Evolutionary conservation across 1,140 invertebrate genomes (phyloP).

Genomic region (Trichonephila clavata): DNA sequence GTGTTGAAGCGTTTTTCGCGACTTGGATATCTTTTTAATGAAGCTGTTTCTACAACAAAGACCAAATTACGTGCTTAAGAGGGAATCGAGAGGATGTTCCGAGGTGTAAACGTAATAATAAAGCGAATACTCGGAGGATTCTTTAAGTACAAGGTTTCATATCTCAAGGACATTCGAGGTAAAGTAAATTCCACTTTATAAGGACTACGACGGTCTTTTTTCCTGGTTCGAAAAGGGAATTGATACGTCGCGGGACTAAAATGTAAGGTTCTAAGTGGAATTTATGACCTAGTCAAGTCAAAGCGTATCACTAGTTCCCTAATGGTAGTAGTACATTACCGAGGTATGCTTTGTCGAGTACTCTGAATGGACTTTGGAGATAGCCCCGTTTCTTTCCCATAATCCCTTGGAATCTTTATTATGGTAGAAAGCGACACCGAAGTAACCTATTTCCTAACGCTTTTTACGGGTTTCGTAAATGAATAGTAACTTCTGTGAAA

Average conservation of each 20-base stretch:
- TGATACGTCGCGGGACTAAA: slow-evolving; percentile 18
- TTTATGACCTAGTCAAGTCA: slow-evolving; percentile 36
- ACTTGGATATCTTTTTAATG: neutral
- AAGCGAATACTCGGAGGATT: neutral
- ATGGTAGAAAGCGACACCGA: neutral
- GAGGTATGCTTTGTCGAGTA: neutral
- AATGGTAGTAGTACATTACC: neutral
- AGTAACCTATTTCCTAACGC: neutral
- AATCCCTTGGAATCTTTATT: slow-evolving; percentile 36
- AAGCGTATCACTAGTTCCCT: slow-evolving; percentile 40
- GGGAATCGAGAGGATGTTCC: neutral
- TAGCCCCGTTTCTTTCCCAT: neutral
- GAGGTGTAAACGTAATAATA: neutral
- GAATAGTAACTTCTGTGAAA: slow-evolving; percentile 20
- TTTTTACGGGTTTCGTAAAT: neutral
- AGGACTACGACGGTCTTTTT: neutral
- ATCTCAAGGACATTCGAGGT: neutral
- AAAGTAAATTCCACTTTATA: slow-evolving; percentile 20
- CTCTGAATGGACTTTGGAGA: neutral
- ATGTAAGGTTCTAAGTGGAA: slow-evolving; percentile 6
- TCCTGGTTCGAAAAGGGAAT: neutral
- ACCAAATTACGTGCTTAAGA: neutral
- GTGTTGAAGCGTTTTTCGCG: neutral
- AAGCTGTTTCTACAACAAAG: neutral
- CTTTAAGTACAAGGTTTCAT: neutral